Base-by-base conservation (phyloP, 2,888 invertebrate genomes). In the Xylota segnis region DNA sequence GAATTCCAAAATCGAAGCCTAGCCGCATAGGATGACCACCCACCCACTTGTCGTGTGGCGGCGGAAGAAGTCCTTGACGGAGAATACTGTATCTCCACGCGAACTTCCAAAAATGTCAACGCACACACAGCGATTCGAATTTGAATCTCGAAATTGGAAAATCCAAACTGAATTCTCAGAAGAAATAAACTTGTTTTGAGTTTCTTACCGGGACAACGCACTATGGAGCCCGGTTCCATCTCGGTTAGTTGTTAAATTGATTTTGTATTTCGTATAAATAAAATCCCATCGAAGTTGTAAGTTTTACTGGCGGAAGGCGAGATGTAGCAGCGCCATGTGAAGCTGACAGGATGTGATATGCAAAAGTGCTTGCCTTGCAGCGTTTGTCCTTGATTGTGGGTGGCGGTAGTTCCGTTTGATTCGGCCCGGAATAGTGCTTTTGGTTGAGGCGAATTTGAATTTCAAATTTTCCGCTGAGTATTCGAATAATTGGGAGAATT, bases 381-480 rank as follows among this genome's bases (percentile, higher is more conserved):
- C 27, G 54, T 27, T 16, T 54, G 27, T 40, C 27, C 4, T 5
- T 27, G 61, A 23, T 43, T 5, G 37, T 43, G 40, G 27, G 14
- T 43, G 59, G 12, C 10, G 5, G 40, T 59, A 59, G 59, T 59
- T 58, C 40, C 40, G 23, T 23, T 23, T 23, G 27, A 4, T 14
- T 40, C 10, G 18, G 32, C 10, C 34, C 34, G 5, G 34, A 34
- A 18, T 9, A 23, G 37, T 43, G 59, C 27, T 59, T 68, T 52
- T 9, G 52, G 10, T 40, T 54, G 27, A 27, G 66, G 27, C 16
- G 29, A 37, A 68, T 68, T 68, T 68, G 68, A 68, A 68, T 40
- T 68, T 68, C 54, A 68, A 68, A 68, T 68, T 68, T 68, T 68
- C 27, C 27, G 68, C 68, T 68, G 68, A 68, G 68, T 68, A 54